Evolutionary conservation across 2,797 vertebrate species (phyloP).

Genomic region (Girardinus metallicus): DNA sequence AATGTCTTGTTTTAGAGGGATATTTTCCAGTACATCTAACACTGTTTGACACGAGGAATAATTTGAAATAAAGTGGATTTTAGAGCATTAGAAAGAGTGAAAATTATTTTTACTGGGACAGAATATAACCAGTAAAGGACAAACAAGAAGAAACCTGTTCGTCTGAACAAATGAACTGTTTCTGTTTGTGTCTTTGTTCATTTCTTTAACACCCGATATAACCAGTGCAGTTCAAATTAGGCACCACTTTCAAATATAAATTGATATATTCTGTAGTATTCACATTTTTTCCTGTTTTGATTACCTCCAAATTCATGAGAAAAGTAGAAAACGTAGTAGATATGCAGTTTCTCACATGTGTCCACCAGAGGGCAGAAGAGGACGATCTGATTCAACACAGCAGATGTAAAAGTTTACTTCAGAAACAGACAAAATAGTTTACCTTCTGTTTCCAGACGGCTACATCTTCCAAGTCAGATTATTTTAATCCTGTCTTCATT

Average conservation of each 20-base stretch:
- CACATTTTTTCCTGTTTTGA: background rate
- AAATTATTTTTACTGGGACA: background rate
- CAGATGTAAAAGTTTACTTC: no score
- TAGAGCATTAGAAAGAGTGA: background rate
- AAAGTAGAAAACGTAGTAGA: background rate
- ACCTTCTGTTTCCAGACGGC: background rate
- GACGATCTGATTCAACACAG: background rate
- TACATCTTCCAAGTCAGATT: background rate
- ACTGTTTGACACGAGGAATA: background rate
- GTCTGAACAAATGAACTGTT: background rate
- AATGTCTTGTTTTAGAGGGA: background rate
- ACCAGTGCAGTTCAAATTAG: background rate
- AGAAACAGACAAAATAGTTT: background rate
- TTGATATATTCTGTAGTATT: background rate
- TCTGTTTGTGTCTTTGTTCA: background rate
- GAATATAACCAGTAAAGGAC: background rate
- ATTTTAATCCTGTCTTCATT: background rate
- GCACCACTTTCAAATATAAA: background rate
- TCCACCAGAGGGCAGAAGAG: constrained; percentile 67
- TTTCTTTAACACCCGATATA: background rate
- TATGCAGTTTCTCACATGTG: background rate
- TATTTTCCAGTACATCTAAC: no score
- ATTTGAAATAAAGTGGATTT: background rate
- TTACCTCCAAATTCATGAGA: background rate
- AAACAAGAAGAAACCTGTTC: background rate